Conservation (phyloP, 1,140 invertebrate genomes). For the Heliconius congener region DNA sequence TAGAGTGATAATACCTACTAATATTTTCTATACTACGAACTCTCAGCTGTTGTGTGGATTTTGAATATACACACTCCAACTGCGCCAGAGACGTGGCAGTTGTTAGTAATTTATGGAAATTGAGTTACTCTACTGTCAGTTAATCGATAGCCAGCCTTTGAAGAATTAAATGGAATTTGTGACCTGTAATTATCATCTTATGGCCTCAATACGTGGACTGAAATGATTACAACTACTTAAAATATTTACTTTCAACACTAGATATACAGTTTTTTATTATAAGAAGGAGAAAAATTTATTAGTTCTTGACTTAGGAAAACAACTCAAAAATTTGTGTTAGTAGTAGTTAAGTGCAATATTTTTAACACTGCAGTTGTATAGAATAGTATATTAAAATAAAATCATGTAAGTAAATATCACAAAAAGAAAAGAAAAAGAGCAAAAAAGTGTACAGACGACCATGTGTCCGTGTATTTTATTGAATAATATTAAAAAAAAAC, state of each 20-base stretch:
- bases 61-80: background rate
- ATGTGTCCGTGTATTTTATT: no score
- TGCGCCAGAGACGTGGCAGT: background rate
- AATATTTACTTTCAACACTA: background rate
- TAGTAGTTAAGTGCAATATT: no score
- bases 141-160: background rate
- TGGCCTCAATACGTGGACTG: background rate
- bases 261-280: background rate
- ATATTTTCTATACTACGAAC: background rate
- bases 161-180: background rate
- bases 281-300: background rate
- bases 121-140: background rate
- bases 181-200: background rate
- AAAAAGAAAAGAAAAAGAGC: no score
- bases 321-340: background rate
- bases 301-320: background rate
- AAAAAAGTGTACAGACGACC: no score
- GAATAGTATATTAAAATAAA: no score
- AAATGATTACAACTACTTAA: background rate
- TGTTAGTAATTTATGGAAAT: background rate
- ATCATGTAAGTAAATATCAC: no score
- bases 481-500: no score
- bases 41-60: background rate
- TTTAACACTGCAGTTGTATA: no score
- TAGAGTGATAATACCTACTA: background rate